A percentile compares a stretch with the other conserved stretches of the same genome.
Conservation (phyloP, 2,888 invertebrate species). For the Hirtodrosophila duncani region DNA sequence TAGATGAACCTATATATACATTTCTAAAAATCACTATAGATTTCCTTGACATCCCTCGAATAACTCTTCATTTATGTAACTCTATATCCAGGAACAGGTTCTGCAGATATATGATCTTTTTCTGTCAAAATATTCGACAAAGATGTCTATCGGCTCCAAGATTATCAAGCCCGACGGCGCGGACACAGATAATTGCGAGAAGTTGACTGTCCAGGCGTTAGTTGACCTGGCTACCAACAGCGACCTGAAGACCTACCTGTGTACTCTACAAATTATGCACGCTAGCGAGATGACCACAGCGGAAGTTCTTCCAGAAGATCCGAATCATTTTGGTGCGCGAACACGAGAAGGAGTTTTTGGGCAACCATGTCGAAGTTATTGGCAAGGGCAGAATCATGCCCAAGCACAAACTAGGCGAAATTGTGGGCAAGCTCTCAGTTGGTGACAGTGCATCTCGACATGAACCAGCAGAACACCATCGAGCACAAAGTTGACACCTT, state of each 20-base stretch:
- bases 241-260: constrained; percentile 95
- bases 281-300: constrained; percentile 84
- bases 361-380: constrained; percentile 98
- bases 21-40: too few relatives aligned
- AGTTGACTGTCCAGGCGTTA: constrained; percentile 94
- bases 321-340: constrained; percentile 97
- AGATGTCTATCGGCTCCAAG: constrained; percentile 84
- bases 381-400: constrained; percentile 98
- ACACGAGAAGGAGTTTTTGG: constrained; percentile 99
- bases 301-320: constrained; percentile 98
- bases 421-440: constrained; percentile 98
- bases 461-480: constrained; percentile 98
- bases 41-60: too few relatives aligned
- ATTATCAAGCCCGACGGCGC: constrained; percentile 92
- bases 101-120: too few relatives aligned
- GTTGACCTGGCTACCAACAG: constrained; percentile 97
- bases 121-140: constrained; percentile 76
- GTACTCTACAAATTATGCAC: constrained; percentile 87
- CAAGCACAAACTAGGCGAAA: constrained; percentile 98
- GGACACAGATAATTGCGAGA: constrained; percentile 94
- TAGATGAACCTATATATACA: too few relatives aligned
- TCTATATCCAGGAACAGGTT: too few relatives aligned
- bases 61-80: too few relatives aligned
- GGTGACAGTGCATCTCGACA: constrained; percentile 98
- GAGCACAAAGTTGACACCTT: constrained; percentile 99